These are phyloP conservation scores for Pentalonia nigronervosa DNA, from an alignment of 1,140 invertebrate genomes.

Conservation along the genomic window DNA sequence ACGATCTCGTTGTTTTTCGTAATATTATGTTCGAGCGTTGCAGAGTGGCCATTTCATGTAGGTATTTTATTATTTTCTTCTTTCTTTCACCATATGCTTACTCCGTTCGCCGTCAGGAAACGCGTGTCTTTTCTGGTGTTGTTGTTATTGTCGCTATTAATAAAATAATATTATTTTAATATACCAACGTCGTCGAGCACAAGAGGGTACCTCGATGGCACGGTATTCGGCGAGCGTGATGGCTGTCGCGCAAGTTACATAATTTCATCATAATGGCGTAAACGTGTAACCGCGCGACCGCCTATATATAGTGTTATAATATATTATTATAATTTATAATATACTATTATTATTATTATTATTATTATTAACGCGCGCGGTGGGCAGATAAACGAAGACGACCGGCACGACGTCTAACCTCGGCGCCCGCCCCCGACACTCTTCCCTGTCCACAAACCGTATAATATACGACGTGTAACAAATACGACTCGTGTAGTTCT, in stretches of 20 bases:
- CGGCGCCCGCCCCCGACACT: background rate
- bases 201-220: no score
- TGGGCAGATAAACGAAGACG: background rate
- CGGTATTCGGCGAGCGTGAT: background rate
- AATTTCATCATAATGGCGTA: background rate
- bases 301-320: background rate
- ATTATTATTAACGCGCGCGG: background rate
- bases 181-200: background rate
- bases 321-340: slow-evolving; percentile 1
- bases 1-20: no score
- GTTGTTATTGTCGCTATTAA: no score
- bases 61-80: background rate
- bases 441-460: background rate
- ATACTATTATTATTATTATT: no score
- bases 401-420: background rate
- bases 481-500: slow-evolving; percentile 10
- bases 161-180: background rate
- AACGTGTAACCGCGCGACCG: background rate
- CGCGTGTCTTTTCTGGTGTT: background rate
- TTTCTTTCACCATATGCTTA: background rate
- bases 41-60: background rate
- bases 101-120: background rate
- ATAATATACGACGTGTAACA: background rate
- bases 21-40: no score
- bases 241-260: background rate